Base-by-base conservation (phyloP, 37 sponge, comb jelly and placozoan genomes). In the Crambe crambe region DNA sequence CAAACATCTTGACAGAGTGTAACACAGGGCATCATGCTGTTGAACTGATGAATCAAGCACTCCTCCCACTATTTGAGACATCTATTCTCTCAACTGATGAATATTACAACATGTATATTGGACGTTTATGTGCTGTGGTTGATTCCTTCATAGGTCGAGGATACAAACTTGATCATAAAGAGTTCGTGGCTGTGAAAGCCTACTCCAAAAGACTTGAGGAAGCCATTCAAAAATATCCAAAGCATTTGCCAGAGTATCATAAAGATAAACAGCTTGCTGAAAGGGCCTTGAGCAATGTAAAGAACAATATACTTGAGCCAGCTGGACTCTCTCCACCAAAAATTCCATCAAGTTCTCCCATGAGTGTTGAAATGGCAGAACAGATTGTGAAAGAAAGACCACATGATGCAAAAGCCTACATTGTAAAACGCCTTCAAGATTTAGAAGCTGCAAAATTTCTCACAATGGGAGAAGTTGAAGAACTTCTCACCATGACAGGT, bases 401-500 rank as follows among this genome's bases (percentile, higher is more conserved):
- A 21, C 6, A 42, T 2, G 70, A 80, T 68, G 80, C 68, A 18
- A 1, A 68, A 56, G 38, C 1, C 18, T 80, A 36, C 58, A 27
- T 80, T 2, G 37, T 21, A 5, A 42, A 67, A 42, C 80, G 37
- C 37, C 22, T 80, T 6, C 0, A 34, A 12, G 70, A 26, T 34
- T 31, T 80, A 2, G 58, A 80, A 40, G 22, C 69, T 10, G 58
- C 25, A 8, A 43, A 80, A 56, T 80, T 80, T 39, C 70, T 80
- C 32, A 37, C 80, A 22, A 68, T 80, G 69, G 31, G 69, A 27
- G 70, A 80, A 42, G 80, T 80, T 25, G 80, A 80, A 80, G 80
- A 80, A 27, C 37, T 80, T 1, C 56, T 80, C 38, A 80, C 80
- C 69, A 80, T 80, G 80, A 68, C 80, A 68, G 80, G 80, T 80